Conservation (phyloP, 2,797 vertebrate species). For the Micropoecilia bifurca region DNA sequence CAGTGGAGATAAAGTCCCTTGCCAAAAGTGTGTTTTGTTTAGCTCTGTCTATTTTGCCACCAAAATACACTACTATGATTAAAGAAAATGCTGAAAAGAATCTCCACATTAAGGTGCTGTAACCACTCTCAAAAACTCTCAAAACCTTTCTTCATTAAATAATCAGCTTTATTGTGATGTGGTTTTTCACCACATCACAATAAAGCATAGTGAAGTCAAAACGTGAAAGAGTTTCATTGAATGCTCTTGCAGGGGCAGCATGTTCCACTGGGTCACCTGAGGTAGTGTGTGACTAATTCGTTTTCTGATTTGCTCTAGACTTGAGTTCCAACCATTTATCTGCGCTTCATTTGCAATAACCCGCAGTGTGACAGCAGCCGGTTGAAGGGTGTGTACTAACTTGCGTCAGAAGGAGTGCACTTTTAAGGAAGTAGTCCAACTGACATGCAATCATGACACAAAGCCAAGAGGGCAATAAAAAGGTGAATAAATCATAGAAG, state of each 20-base stretch:
- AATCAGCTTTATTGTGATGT: no score
- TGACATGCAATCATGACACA: constrained; percentile 1
- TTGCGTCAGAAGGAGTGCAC: constrained; percentile 41
- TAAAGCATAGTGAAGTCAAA: not conserved
- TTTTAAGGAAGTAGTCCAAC: constrained; percentile 35
- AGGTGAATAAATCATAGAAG: constrained; percentile 8
- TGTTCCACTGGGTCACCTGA: not conserved
- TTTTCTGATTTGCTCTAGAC: not conserved
- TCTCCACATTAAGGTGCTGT: not conserved
- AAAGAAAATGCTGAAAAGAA: not conserved
- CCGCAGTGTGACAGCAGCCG: constrained; percentile 10
- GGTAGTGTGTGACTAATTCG: not conserved
- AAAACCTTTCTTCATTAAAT: no score
- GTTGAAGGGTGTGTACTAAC: constrained; percentile 49
- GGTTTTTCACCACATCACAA: not conserved
- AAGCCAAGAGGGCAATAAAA: constrained; percentile 34
- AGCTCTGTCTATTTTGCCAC: not conserved
- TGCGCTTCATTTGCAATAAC: constrained; percentile 22
- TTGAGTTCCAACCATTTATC: constrained; percentile 7
- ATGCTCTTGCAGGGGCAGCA: not conserved
- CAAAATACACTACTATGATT: no score
- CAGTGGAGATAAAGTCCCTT: not conserved
- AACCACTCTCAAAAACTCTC: no score
- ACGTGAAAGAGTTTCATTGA: not conserved
- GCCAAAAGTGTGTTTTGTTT: not conserved